These are phyloP conservation scores for Empidonax traillii DNA, from an alignment of 2,113 vertebrate species.

Conservation along the genomic window DNA sequence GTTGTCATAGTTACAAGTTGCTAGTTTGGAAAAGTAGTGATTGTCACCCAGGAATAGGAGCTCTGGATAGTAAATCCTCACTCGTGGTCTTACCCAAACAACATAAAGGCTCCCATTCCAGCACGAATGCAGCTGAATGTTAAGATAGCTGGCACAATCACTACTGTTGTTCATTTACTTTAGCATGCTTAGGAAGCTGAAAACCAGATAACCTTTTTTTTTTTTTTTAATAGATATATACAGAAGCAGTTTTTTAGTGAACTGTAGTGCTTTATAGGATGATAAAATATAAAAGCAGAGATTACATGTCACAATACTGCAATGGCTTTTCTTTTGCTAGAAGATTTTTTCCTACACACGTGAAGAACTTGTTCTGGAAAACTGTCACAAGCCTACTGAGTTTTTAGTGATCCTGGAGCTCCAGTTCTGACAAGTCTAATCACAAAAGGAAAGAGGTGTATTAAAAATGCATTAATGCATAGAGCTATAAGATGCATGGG, in stretches of 20 bases:
- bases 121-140: neutral
- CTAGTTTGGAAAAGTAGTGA: neutral
- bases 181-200: neutral
- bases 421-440: conserved; percentile 11
- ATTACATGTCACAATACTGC: neutral
- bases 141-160: neutral
- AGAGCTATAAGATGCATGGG: neutral
- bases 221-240: neutral
- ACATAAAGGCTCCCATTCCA: neutral
- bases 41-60: neutral
- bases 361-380: neutral
- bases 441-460: neutral
- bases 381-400: neutral
- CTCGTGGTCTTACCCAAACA: neutral
- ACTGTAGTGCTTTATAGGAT: neutral
- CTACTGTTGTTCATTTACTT: neutral
- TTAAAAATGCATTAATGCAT: conserved; percentile 48
- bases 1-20: neutral
- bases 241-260: neutral
- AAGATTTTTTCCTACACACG: neutral
- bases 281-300: neutral
- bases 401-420: neutral
- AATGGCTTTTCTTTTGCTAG: neutral
- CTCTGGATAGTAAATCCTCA: neutral
- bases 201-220: neutral